phyloP scores from a whole-genome alignment of 30 jellyfish, hydroid and myxozoan genomes.

The Aurelia coerulea region DNA sequence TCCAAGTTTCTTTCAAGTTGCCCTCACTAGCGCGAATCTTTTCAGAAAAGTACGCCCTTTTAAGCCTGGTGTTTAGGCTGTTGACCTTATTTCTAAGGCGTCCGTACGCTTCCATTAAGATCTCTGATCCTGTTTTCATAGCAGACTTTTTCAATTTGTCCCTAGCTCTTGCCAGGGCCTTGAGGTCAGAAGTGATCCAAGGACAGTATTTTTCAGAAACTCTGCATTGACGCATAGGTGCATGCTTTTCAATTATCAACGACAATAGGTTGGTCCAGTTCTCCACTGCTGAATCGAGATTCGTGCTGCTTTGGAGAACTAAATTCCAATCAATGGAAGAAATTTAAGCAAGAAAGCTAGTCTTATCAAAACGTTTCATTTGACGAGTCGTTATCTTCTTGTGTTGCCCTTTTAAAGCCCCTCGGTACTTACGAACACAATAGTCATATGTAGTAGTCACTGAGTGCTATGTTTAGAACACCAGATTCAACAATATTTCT shows the following conservation, averaged over 20 bases:
- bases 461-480: constrained; percentile 39
- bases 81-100: constrained; percentile 40
- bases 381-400: constrained; percentile 1
- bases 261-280: constrained; percentile 42
- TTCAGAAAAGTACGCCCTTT: constrained; percentile 10
- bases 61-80: constrained; percentile 7
- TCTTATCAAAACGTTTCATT: constrained; percentile 2
- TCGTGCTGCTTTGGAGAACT: background rate
- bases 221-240: constrained; percentile 40
- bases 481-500: constrained; percentile 54
- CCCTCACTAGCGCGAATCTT: constrained; percentile 10
- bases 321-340: constrained; percentile 3
- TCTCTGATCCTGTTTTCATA: constrained; percentile 2
- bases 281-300: constrained; percentile 14
- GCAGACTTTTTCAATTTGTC: constrained; percentile 15
- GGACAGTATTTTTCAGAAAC: constrained; percentile 28
- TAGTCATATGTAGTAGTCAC: constrained; percentile 50
- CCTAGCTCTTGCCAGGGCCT: constrained; percentile 5
- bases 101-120: constrained; percentile 13
- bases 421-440: constrained; percentile 63
- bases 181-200: constrained; percentile 24
- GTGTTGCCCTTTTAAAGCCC: constrained; percentile 14
- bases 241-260: constrained; percentile 35
- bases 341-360: background rate
- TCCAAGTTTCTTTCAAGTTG: constrained; percentile 29